Conservation (phyloP, 2,113 vertebrate species). For the Lipophrys pholis region DNA sequence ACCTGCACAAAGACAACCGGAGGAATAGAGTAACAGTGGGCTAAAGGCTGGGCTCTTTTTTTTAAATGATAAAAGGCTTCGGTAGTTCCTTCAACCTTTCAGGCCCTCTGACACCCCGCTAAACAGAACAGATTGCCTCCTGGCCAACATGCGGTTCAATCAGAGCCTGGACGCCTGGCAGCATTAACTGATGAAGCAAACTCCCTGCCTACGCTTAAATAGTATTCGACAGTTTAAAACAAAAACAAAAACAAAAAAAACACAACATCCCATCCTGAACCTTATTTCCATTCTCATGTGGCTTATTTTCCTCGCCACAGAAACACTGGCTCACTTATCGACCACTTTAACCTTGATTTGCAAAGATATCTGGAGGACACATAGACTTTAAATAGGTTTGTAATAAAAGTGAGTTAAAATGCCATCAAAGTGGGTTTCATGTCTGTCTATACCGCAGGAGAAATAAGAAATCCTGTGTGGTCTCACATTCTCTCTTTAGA, state of each 20-base stretch:
- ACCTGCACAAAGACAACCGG: conserved; percentile 45
- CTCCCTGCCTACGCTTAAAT: conserved; percentile 22
- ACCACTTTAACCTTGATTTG: conserved; percentile 9
- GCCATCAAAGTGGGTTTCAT: neutral
- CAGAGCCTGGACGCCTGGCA: conserved; percentile 43
- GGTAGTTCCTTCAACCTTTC: conserved; percentile 43
- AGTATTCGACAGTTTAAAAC: conserved; percentile 29
- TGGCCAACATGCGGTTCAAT: conserved; percentile 52
- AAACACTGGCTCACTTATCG: conserved; percentile 13
- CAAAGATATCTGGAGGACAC: neutral
- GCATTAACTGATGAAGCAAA: conserved; percentile 36
- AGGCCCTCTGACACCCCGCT: conserved; percentile 43
- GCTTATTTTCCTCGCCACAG: neutral
- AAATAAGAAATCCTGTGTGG: neutral
- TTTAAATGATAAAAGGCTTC: conserved; percentile 48
- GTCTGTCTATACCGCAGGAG: neutral
- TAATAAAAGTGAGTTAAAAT: neutral
- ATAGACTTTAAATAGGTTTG: neutral
- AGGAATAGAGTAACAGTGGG: conserved; percentile 6
- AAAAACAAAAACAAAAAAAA: conserved; percentile 17
- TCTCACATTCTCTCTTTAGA: neutral
- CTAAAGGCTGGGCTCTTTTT: conserved; percentile 38
- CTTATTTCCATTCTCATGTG: conserved; percentile 24
- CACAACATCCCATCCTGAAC: conserved; percentile 9
- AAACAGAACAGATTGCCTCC: conserved; percentile 58